Conservation (phyloP, 2,888 invertebrate genomes). For the Salticus scenicus region DNA sequence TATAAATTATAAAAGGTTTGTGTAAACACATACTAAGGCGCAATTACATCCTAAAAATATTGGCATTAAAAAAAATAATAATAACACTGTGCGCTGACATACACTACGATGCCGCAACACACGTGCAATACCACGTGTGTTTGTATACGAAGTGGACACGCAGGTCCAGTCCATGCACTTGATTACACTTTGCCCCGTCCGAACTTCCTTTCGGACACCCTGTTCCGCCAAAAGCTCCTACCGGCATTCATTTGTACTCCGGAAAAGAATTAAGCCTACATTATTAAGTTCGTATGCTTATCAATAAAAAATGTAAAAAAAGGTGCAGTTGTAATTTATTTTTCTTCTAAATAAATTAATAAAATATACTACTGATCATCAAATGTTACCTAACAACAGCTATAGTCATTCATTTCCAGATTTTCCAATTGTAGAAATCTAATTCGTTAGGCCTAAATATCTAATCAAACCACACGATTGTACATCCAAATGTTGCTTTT, state of each 20-base stretch:
- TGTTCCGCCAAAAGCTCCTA: conserved; percentile 30
- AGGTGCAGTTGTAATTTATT: background rate
- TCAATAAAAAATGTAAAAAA: background rate
- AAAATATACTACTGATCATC: background rate
- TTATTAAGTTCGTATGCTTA: conserved; percentile 37
- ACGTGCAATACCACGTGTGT: conserved; percentile 60
- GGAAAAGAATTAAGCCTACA: conserved; percentile 42
- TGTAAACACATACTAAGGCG: background rate
- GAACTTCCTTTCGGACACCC: conserved; percentile 54
- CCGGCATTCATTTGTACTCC: conserved; percentile 43
- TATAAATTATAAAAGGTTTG: too few species aligned
- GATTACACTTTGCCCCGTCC: conserved; percentile 52
- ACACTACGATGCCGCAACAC: conserved; percentile 7
- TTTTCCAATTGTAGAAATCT: conserved; percentile 18
- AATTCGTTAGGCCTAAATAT: conserved; percentile 67
- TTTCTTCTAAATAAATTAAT: background rate
- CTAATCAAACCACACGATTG: conserved; percentile 59
- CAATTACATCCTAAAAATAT: too few species aligned
- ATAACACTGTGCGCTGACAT: background rate
- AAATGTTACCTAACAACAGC: background rate
- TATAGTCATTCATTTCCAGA: background rate
- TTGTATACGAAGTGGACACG: conserved; percentile 69
- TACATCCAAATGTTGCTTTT: conserved; percentile 62
- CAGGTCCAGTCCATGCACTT: conserved; percentile 55
- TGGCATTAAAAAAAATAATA: too few species aligned